Base-by-base conservation (phyloP, 2,888 invertebrate species). In the Fragum whitleyi region DNA sequence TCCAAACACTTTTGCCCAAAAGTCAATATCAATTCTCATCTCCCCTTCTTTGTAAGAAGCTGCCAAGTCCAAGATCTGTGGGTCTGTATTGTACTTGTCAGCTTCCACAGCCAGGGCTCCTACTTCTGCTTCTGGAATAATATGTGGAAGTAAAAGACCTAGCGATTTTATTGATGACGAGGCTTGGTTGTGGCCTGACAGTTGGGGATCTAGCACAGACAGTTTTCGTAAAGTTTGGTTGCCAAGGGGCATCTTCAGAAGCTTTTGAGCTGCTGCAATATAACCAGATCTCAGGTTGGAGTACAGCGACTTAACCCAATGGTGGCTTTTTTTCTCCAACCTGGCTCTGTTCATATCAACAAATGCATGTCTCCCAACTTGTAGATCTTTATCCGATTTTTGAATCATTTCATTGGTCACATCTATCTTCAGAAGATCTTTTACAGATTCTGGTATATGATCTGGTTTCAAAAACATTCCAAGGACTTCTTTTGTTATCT, bases 391-490 rank as follows among this genome's bases (percentile, higher is more conserved):
- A 16, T 47, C 55, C 3, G 55, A 23, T 26, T 74, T 73, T 9
- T 62, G 73, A 19, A 62, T 28, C 16, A 3, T 16, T 16, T 29
- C 36, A 32, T 67, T 55, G 11, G 7, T 39, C 2, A 74, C 53
- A 55, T 74, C 74, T 11, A 74, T 9, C 26, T 65, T 23, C 5
- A 78, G 2, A 7, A 72, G 23, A 3, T 9, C 36, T 3, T 9
- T 26, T 0, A 72, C 59, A 29, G 23, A 21, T 3, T 57, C 68
- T 1, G 72, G 68, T 19, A 72, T 72, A 14, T 47, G 5, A 23
- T 72, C 68, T 47, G 72, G 72, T 21, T 73, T 72, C 3, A 77
- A 23, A 53, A 70, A 65, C 29, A 65, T 29, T 2, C 59, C 72
- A 19, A 72, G 47, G 2, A 39, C 2, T 6, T 47, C 62, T 11